Evolutionary conservation across 2,888 invertebrate genomes (phyloP).

Genomic region (Leptopterna dolabrata): DNA sequence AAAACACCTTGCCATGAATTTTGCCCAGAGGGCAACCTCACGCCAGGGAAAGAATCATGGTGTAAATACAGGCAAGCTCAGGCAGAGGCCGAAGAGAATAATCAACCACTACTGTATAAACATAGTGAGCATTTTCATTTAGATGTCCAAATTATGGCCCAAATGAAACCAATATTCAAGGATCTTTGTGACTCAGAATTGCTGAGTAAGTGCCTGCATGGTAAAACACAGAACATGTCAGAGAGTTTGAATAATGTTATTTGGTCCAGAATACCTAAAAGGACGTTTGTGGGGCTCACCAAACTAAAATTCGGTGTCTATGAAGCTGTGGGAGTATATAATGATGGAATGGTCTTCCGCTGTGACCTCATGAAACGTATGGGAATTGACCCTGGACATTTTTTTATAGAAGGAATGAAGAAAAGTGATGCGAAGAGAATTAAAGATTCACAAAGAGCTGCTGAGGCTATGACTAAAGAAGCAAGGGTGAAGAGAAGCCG

Average conservation of each 20-base stretch:
- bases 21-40: no score
- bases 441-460: not conserved
- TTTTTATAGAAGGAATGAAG: not conserved
- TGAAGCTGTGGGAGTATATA: not conserved
- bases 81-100: no score
- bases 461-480: not conserved
- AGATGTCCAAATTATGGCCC: no score
- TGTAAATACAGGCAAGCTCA: slow-evolving; percentile 60
- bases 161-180: no score
- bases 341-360: not conserved
- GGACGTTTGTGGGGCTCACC: not conserved
- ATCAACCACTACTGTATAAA: no score
- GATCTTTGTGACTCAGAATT: no score
- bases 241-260: no score
- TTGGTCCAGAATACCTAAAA: not conserved
- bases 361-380: not conserved
- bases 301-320: not conserved
- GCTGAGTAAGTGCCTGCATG: no score
- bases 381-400: not conserved
- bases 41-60: slow-evolving; percentile 59
- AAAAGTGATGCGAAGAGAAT: not conserved
- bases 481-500: not conserved
- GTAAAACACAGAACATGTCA: no score
- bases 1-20: slow-evolving; percentile 49
- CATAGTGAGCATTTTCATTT: no score